Base-by-base conservation (phyloP, 2,797 vertebrate species). In the Fringilla coelebs region DNA sequence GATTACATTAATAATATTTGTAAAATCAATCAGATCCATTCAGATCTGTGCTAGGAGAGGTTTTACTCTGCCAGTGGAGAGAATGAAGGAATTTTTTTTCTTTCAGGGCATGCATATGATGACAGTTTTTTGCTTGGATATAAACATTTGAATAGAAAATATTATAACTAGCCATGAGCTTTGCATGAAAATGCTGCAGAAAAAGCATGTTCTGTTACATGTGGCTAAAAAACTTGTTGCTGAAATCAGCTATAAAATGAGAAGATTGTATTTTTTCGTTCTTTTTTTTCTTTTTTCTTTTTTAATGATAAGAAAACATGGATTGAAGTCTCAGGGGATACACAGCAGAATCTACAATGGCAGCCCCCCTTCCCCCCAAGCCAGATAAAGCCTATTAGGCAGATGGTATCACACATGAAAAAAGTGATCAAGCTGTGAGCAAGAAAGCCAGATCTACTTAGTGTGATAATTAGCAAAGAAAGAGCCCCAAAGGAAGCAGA, bases 381-480 rank as follows among this genome's bases (percentile, higher is more conserved):
- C 41, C 81, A 92, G 85, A 95, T 57, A 96, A 96, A 97, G 74
- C 91, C 84, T 97, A 96, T 97, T 96, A 97, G 93, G 82, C 95
- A 98, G 96, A 98, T 96, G 94, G 89, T 75, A 92, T 97, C 85
- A 87, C 88, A 91, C 94, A 97, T 92, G 75, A 96, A 96, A 89
- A 96, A 95, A 96, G 61, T 74, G 90, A 96, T 95, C 94, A 88
- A 94, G 88, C 93, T 94, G 93, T 88, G 94, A 96, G 73, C 78
- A 96, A 96, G 75, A 92, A 93, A 97, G 74, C 73, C 85, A 96
- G 86, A 93, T 93, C 49, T 88, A 93, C 76, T 97, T 89, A 93
- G 92, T 87, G 91, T 95, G 96, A 97, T 96, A 97, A 97, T 96
- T 96, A 96, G 82, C 94, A 94, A 94, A 92, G 83, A 96, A 94